Conservation (phyloP, 2,797 vertebrate genomes). For the Enteromius thamalakanensis region DNA sequence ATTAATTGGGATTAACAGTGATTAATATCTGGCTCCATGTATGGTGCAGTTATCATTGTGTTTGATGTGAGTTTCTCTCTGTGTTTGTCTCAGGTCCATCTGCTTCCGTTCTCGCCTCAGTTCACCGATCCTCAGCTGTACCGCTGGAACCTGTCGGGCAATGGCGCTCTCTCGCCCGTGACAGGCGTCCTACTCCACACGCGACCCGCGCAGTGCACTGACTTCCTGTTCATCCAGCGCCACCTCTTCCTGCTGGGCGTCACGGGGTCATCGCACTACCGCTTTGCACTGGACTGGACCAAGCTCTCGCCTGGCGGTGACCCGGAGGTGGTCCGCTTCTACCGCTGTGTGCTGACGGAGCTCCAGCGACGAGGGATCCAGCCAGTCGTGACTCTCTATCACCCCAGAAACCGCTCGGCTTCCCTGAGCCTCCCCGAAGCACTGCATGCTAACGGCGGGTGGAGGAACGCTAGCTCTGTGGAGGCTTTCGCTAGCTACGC, state of each 20-base stretch:
- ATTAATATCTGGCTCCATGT: no score
- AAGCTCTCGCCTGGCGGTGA: slow-evolving; percentile 87
- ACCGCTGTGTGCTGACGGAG: slow-evolving; percentile 87
- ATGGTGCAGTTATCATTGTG: neutral
- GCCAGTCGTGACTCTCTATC: slow-evolving; percentile 85
- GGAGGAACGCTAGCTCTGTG: slow-evolving; percentile 83
- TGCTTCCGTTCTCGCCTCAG: slow-evolving; percentile 87
- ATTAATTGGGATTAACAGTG: no score
- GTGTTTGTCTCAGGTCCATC: slow-evolving; percentile 80
- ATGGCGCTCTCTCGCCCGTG: slow-evolving; percentile 81
- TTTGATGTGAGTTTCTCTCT: slow-evolving; percentile 8
- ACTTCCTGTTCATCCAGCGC: slow-evolving; percentile 86
- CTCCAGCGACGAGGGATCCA: slow-evolving; percentile 79
- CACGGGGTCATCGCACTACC: slow-evolving; percentile 86
- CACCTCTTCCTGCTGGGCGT: slow-evolving; percentile 82
- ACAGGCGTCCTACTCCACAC: slow-evolving; percentile 83
- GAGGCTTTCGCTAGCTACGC: slow-evolving; percentile 86
- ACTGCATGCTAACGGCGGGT: slow-evolving; percentile 83
- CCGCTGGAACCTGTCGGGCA: slow-evolving; percentile 91
- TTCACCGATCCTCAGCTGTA: slow-evolving; percentile 90
- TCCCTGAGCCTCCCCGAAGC: slow-evolving; percentile 81
- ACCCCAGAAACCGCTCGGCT: slow-evolving; percentile 80
- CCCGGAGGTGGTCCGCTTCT: slow-evolving; percentile 85
- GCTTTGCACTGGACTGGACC: slow-evolving; percentile 94
- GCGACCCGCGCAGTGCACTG: slow-evolving; percentile 85